Evolutionary conservation across 37 sponge, comb jelly and placozoan genomes (phyloP).

Genomic region (Dysidea cf. avara): DNA sequence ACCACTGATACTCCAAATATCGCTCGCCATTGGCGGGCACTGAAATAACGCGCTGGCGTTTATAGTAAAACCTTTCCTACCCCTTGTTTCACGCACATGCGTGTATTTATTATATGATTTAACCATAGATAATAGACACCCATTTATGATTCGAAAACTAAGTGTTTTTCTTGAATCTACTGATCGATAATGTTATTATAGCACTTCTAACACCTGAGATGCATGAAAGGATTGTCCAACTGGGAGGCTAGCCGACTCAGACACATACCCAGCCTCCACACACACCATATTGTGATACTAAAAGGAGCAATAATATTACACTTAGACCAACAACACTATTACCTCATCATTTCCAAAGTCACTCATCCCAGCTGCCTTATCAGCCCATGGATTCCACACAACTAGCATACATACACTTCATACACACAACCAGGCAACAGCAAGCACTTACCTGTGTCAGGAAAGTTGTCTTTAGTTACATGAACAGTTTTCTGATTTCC

Average conservation of each 20-base stretch:
- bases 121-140: no score
- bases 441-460: constrained; percentile 67
- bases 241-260: constrained; percentile 37
- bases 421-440: background rate
- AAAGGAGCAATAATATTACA: background rate
- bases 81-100: no score
- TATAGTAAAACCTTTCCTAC: no score
- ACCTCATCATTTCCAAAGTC: constrained; percentile 97
- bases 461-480: constrained; percentile 76
- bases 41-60: no score
- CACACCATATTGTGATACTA: constrained; percentile 88
- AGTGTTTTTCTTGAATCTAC: no score
- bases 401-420: constrained; percentile 45
- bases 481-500: constrained; percentile 53
- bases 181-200: no score
- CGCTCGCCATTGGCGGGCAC: background rate
- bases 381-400: constrained; percentile 96
- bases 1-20: background rate
- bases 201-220: constrained; percentile 51
- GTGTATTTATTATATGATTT: no score
- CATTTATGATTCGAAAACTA: no score
- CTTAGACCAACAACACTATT: background rate
- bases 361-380: constrained; percentile 84
- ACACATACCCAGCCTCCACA: constrained; percentile 90
- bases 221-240: constrained; percentile 56